Percentiles rank a stretch among this genome's conserved stretches.
Conservation (phyloP, 2,888 invertebrate species). For the Macaria notata region DNA sequence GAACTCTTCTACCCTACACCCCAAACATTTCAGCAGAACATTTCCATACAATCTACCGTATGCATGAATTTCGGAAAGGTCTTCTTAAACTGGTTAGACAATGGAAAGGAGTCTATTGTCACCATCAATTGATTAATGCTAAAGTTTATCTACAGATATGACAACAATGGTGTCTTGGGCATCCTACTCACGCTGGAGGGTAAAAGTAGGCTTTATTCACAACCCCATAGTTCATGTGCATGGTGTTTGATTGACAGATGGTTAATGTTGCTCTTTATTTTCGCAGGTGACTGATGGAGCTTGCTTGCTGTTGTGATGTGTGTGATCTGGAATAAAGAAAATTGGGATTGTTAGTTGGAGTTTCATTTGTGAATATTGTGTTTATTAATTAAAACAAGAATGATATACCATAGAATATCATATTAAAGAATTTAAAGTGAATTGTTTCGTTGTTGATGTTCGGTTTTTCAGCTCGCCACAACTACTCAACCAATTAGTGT, state of each 20-base stretch:
- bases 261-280: slow-evolving; percentile 34
- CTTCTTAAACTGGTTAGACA: slow-evolving; percentile 49
- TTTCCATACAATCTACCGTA: neutral
- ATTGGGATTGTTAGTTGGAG: neutral
- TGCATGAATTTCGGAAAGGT: slow-evolving; percentile 34
- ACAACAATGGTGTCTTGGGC: slow-evolving; percentile 70
- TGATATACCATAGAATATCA: too few relatives aligned
- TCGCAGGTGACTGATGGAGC: slow-evolving; percentile 43
- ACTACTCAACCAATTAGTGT: too few relatives aligned
- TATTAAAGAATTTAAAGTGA: too few relatives aligned
- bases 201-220: slow-evolving; percentile 64
- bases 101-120: slow-evolving; percentile 74
- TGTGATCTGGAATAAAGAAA: slow-evolving; percentile 10
- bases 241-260: slow-evolving; percentile 50
- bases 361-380: too few relatives aligned
- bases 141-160: slow-evolving; percentile 79
- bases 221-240: slow-evolving; percentile 50
- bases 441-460: too few relatives aligned
- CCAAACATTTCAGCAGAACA: neutral
- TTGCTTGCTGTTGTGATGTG: slow-evolving; percentile 23
- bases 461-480: too few relatives aligned
- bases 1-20: slow-evolving; percentile 5
- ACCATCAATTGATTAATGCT: slow-evolving; percentile 73
- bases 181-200: slow-evolving; percentile 52
- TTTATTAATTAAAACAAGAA: too few relatives aligned